These are phyloP conservation scores for Chaenogobius annularis DNA, from an alignment of 2,113 vertebrate genomes.

Conservation along the genomic window DNA sequence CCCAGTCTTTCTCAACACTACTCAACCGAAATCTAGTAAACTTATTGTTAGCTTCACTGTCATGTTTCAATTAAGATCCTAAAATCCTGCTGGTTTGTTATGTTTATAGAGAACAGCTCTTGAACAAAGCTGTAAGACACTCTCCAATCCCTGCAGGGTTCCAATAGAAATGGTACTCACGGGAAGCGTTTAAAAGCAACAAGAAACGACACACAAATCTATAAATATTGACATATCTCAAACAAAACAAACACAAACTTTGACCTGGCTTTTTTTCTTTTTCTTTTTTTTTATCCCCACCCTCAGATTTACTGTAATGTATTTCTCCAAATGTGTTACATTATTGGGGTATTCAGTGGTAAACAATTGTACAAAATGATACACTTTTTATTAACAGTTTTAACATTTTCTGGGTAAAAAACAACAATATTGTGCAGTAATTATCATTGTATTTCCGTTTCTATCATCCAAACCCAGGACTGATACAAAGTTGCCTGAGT, in stretches of 20 bases:
- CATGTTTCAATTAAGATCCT: constrained; percentile 29
- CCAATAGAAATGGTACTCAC: not conserved
- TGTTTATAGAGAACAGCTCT: constrained; percentile 20
- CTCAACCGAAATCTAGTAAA: not conserved
- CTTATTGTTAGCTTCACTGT: constrained; percentile 12
- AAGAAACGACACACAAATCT: not conserved
- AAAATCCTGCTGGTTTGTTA: constrained; percentile 16
- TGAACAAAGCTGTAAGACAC: constrained; percentile 23
- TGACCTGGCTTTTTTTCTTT: too few species aligned
- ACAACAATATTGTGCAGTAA: too few species aligned
- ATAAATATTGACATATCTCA: not conserved
- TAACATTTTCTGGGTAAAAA: too few species aligned
- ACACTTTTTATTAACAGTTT: not conserved
- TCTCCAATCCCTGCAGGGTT: constrained; percentile 27
- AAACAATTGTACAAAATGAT: not conserved
- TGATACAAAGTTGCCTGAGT: not conserved
- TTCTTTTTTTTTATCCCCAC: too few species aligned
- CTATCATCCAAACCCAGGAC: not conserved
- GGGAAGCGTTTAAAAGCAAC: not conserved
- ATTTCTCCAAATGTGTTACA: too few species aligned
- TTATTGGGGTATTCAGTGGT: too few species aligned
- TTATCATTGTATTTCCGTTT: not conserved
- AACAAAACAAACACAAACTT: too few species aligned
- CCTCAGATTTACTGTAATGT: too few species aligned
- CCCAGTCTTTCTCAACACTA: not conserved